phyloP scores from a whole-genome alignment of 2,113 vertebrate species.

The Natator depressus region DNA sequence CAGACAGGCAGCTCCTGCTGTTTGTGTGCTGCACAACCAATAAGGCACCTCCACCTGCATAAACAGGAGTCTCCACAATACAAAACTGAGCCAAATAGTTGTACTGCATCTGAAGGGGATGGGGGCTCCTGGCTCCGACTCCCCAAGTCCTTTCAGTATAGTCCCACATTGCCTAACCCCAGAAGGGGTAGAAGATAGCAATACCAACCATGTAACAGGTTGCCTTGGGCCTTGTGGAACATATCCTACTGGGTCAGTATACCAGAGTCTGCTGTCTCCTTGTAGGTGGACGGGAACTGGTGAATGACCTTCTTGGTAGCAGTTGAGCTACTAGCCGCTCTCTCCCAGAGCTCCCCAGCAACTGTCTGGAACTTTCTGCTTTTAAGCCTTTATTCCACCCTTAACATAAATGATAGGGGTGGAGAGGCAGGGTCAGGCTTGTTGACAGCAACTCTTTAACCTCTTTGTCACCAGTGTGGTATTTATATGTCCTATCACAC shows the following conservation, averaged over 20 bases:
- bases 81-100: background rate
- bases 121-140: background rate
- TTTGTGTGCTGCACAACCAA: background rate
- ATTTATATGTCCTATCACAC: too few species aligned
- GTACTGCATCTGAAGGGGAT: background rate
- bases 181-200: background rate
- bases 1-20: background rate
- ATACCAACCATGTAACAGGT: background rate
- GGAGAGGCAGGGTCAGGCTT: too few species aligned
- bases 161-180: background rate
- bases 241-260: background rate
- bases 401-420: too few species aligned
- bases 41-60: background rate
- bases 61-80: background rate
- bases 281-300: background rate
- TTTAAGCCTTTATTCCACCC: too few species aligned
- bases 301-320: background rate
- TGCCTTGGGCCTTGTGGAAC: background rate
- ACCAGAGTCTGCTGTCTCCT: background rate
- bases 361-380: background rate
- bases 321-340: background rate
- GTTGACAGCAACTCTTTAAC: too few species aligned
- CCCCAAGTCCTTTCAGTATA: background rate
- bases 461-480: too few species aligned
- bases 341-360: background rate